Evolutionary conservation across 2,113 vertebrate genomes (phyloP).

Genomic region (Seriola aureovittata): DNA sequence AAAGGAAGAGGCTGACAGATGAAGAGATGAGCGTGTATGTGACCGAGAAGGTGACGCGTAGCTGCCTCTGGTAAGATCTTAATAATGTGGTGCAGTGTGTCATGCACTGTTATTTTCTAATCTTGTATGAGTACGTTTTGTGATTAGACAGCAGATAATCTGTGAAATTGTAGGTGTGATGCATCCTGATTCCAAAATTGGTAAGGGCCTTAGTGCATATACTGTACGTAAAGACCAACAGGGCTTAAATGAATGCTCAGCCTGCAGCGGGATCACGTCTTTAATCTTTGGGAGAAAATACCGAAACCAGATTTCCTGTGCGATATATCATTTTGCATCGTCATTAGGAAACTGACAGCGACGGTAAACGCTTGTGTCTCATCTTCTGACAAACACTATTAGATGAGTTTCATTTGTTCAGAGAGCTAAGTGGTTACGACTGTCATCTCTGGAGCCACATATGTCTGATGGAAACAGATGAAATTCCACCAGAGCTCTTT

Average conservation of each 20-base stretch:
- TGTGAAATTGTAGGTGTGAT: slow-evolving; percentile 12
- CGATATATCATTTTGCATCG: neutral
- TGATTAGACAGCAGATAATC: slow-evolving; percentile 41
- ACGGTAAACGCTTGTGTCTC: slow-evolving; percentile 31
- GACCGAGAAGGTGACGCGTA: slow-evolving; percentile 24
- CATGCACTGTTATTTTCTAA: slow-evolving; percentile 42
- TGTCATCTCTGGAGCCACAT: slow-evolving; percentile 10
- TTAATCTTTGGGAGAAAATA: slow-evolving; percentile 14
- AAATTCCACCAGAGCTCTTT: slow-evolving; percentile 4
- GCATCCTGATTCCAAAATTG: slow-evolving; percentile 14
- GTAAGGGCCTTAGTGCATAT: neutral
- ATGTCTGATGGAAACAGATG: neutral
- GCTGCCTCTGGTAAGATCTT: slow-evolving; percentile 42
- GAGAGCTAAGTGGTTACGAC: neutral
- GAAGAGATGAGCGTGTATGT: slow-evolving; percentile 20
- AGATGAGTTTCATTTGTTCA: slow-evolving; percentile 18
- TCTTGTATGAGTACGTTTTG: slow-evolving; percentile 23
- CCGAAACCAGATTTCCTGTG: neutral
- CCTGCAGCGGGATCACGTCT: neutral
- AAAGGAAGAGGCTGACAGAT: slow-evolving; percentile 15
- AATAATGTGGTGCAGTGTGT: slow-evolving; percentile 34
- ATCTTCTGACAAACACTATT: slow-evolving; percentile 22
- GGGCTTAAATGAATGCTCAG: neutral
- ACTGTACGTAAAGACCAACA: slow-evolving; percentile 1
- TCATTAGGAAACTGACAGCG: slow-evolving; percentile 13